Conservation (phyloP, 2,113 vertebrate genomes). For the Ptilonorhynchus violaceus region DNA sequence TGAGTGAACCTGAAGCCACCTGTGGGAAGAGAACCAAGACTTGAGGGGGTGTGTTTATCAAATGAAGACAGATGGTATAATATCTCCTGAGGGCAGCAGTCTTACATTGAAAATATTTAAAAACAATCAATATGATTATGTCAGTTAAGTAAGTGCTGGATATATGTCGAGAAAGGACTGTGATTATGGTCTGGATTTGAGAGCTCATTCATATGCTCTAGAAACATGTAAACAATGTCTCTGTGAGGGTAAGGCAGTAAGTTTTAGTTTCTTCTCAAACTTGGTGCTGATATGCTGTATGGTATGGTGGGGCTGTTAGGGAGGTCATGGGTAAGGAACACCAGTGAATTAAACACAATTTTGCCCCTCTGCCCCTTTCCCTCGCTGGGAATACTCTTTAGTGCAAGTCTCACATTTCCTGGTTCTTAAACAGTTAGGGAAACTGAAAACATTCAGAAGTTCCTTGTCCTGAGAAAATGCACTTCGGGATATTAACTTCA, state of each 20-base stretch:
- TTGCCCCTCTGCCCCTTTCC: background rate
- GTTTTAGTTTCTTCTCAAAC: background rate
- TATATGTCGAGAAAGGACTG: background rate
- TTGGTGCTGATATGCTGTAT: background rate
- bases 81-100: background rate
- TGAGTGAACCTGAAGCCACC: background rate
- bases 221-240: background rate
- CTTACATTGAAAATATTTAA: background rate
- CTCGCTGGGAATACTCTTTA: background rate
- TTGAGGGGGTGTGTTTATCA: background rate
- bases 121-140: background rate
- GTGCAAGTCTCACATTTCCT: background rate
- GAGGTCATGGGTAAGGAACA: background rate
- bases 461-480: background rate
- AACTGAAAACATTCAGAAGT: background rate
- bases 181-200: background rate
- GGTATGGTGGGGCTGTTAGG: background rate
- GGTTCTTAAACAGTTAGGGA: background rate
- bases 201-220: background rate
- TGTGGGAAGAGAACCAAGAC: background rate
- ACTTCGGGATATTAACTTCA: background rate
- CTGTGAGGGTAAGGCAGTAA: background rate
- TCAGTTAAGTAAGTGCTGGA: background rate
- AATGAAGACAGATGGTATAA: background rate
- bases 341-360: background rate